Evolutionary conservation across 2,888 invertebrate species (phyloP), one percentile per base, ranked within the genome.

Genomic region (Gymnosoma rotundatum): DNA sequence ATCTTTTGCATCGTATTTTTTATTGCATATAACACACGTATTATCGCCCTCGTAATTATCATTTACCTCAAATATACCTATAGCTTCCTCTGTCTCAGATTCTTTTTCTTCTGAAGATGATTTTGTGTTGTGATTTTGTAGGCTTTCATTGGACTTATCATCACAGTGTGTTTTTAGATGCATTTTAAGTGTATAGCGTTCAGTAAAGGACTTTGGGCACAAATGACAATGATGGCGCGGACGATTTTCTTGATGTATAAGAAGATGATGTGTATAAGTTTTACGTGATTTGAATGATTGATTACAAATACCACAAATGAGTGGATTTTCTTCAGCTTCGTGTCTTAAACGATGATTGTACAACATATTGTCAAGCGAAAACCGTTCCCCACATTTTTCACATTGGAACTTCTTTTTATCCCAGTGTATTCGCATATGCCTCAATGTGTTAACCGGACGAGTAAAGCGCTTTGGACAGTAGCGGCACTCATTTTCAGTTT

Each of bases 361-460:
- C 1, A 91, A 78, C 12, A 91, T 86, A 25, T 92, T 90, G 18
- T 89, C 90, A 66, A 90, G 89, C 0, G 91, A 92, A 83, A 92
- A 91, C 1, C 92, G 88, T 64, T 91, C 79, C 0, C 91, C 91
- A 56, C 91, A 91, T 79, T 91, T 92, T 83, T 91, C 91, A 50
- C 91, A 91, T 78, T 91, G 91, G 61, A 89, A 91, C 69, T 91
- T 91, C 52, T 91, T 91, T 69, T 91, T 92, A 76, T 91, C 90
- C 91, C 91, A 91, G 74, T 91, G 91, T 83, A 89, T 88, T 3
- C 91, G 90, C 91, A 91, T 91, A 70, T 91, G 91, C 0, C 91
- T 89, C 42, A 92, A 80, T 0, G 91, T 91, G 58, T 92, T 91
- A 0, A 91, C 90, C 0, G 91, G 90, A 0, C 91, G 87, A 0